Percentiles rank a stretch among this genome's conserved stretches.
Conservation (phyloP, 1,140 invertebrate species). For the Drosophila melanica region DNA sequence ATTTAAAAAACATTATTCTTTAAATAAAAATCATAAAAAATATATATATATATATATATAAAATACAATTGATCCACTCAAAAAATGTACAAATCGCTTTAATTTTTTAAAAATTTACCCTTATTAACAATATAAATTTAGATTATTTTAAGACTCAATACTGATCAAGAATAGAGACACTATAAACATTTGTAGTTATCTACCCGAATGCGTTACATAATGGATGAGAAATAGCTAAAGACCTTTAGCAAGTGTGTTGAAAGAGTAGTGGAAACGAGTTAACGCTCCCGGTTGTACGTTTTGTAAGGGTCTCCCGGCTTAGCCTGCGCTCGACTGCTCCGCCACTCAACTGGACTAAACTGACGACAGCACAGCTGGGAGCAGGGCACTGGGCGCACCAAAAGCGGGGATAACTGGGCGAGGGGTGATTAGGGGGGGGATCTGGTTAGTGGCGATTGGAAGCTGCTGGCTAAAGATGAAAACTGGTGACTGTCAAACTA, state of each 20-base stretch:
- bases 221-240: neutral
- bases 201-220: neutral
- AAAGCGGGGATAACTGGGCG: neutral
- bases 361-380: constrained; percentile 71
- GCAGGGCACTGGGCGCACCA: constrained; percentile 20
- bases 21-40: too few relatives aligned
- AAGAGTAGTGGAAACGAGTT: constrained; percentile 45
- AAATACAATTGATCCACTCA: too few relatives aligned
- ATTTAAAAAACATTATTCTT: too few relatives aligned
- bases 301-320: constrained; percentile 35
- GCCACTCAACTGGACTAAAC: constrained; percentile 68
- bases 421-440: neutral
- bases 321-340: constrained; percentile 45
- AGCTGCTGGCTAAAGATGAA: constrained; percentile 14
- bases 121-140: too few relatives aligned
- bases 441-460: constrained; percentile 19
- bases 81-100: too few relatives aligned
- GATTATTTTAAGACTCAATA: too few relatives aligned
- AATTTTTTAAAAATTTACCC: too few relatives aligned
- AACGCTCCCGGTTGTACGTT: constrained; percentile 66
- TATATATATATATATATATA: too few relatives aligned
- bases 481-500: constrained; percentile 35
- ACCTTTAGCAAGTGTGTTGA: neutral
- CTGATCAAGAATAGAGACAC: too few relatives aligned
- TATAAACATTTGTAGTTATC: too few relatives aligned